A percentile compares a stretch with the other conserved stretches of the same genome.
These are phyloP conservation scores for Gymnocypris eckloni DNA, from an alignment of 2,797 vertebrate species.

Conservation along the genomic window DNA sequence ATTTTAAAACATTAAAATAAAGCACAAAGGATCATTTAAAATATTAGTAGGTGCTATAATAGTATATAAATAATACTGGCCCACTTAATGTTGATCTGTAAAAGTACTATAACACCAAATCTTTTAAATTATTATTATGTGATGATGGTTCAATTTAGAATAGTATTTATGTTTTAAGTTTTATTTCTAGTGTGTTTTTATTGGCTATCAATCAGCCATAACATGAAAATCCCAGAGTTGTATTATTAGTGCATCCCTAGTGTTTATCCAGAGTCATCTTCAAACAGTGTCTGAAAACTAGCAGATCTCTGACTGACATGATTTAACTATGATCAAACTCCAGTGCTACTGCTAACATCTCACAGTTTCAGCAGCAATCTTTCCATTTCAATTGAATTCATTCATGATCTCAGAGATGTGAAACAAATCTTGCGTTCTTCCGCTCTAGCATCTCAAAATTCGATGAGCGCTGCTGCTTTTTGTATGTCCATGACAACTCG, in stretches of 20 bases:
- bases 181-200: not conserved
- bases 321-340: not conserved
- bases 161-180: not conserved
- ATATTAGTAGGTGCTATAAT: not conserved
- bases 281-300: not conserved
- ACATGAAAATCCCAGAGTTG: not conserved
- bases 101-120: not conserved
- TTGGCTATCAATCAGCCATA: not conserved
- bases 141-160: not conserved
- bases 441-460: conserved; percentile 90
- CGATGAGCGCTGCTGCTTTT: conserved; percentile 95
- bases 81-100: not conserved
- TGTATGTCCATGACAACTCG: conserved; percentile 93
- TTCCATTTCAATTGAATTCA: not conserved
- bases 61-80: not conserved
- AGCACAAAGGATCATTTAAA: not conserved
- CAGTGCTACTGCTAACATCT: too few species aligned
- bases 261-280: not conserved
- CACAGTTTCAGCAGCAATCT: too few species aligned
- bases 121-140: not conserved
- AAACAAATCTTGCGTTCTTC: not conserved
- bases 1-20: not conserved
- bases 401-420: not conserved
- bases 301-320: not conserved
- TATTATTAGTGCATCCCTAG: not conserved